Conservation (phyloP, 2,113 vertebrate genomes). For the Lepus timidus region DNA sequence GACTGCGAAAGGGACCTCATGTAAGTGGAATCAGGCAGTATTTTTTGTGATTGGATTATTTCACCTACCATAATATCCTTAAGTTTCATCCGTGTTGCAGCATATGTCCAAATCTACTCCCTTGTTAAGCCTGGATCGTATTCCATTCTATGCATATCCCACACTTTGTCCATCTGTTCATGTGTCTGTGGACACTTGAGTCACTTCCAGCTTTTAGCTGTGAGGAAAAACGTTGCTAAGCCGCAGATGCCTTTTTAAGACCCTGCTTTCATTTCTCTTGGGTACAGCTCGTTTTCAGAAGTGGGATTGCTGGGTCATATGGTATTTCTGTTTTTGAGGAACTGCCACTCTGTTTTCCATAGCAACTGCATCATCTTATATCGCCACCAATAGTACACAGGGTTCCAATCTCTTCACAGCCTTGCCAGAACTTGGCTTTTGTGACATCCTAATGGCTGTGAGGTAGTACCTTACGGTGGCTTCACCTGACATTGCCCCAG, state of each 20-base stretch:
- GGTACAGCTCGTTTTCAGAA: background rate
- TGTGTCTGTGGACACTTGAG: accelerated
- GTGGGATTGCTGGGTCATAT: too few relatives aligned
- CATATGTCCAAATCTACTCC: background rate
- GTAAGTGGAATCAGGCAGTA: accelerated
- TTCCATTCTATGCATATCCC: background rate
- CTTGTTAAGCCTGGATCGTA: background rate
- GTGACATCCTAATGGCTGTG: background rate
- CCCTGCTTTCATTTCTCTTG: background rate
- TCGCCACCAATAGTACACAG: background rate
- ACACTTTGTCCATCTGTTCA: background rate
- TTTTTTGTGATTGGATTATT: background rate
- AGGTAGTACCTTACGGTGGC: background rate
- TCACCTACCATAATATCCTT: background rate
- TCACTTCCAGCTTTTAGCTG: background rate
- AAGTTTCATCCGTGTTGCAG: background rate
- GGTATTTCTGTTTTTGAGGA: background rate
- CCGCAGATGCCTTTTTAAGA: background rate
- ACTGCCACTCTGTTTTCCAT: background rate
- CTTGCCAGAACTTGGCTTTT: background rate
- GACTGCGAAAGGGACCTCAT: background rate
- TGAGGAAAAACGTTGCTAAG: background rate
- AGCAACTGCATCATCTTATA: accelerated
- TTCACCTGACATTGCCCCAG: background rate
- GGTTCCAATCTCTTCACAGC: background rate